phyloP scores from a whole-genome alignment of 2,888 invertebrate species.

The Lomographa bimaculata region DNA sequence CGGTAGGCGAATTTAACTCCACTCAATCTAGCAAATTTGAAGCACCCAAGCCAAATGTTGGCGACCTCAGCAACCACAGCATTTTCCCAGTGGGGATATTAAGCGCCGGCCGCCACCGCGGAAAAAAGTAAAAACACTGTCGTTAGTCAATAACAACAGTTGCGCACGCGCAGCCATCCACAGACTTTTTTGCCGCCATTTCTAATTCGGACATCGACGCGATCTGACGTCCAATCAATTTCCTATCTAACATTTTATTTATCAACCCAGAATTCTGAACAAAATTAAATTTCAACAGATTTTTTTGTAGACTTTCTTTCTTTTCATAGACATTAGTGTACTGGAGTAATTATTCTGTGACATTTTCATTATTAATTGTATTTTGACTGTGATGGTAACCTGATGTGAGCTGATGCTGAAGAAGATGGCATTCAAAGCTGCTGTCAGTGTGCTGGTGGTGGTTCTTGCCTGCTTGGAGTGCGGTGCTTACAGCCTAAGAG shows the following conservation, averaged over 20 bases:
- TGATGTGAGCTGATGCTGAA: constrained; percentile 27
- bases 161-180: constrained; percentile 48
- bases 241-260: constrained; percentile 21
- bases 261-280: too few species aligned
- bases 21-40: too few species aligned
- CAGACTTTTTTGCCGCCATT: constrained; percentile 67
- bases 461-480: constrained; percentile 46
- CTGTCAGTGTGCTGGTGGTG: constrained; percentile 45
- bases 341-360: constrained; percentile 1
- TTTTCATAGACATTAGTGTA: too few species aligned
- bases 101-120: constrained; percentile 61
- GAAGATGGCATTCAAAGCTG: constrained; percentile 38
- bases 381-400: constrained; percentile 25
- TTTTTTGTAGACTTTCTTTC: too few species aligned
- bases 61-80: constrained; percentile 45
- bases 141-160: constrained; percentile 70
- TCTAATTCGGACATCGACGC: constrained; percentile 64
- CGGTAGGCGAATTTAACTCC: too few species aligned
- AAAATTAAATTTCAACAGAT: too few species aligned
- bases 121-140: constrained; percentile 79
- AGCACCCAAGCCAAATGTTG: too few species aligned
- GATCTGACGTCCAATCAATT: constrained; percentile 50
- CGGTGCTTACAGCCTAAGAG: constrained; percentile 68
- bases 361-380: background rate
- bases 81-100: constrained; percentile 75